A percentile compares a stretch with the other conserved stretches of the same genome.
These are phyloP conservation scores for Ochotona princeps DNA, from an alignment of 2,113 vertebrate genomes.

Conservation along the genomic window DNA sequence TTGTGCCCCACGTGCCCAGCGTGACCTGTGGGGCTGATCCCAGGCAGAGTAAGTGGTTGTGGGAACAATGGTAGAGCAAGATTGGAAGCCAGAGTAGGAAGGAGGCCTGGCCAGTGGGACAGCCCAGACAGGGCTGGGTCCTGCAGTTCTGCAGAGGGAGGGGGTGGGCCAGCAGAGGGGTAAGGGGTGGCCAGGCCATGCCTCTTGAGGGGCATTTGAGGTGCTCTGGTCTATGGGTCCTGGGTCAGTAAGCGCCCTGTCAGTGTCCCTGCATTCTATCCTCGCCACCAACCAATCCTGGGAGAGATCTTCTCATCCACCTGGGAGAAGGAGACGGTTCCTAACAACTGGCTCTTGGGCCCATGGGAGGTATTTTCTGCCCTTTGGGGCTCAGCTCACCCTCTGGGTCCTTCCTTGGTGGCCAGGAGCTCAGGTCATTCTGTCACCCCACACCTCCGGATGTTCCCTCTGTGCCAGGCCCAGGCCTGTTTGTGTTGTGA, in stretches of 20 bases:
- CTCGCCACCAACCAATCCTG: too few relatives aligned
- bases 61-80: conserved; percentile 27
- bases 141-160: not conserved
- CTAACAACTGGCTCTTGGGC: too few relatives aligned
- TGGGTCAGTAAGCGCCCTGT: not conserved
- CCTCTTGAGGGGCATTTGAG: not conserved
- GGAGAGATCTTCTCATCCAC: not conserved
- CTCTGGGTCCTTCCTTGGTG: not conserved
- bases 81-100: not conserved
- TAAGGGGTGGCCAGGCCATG: accelerated
- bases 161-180: not conserved
- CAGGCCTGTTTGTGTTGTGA: not conserved
- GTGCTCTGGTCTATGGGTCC: not conserved
- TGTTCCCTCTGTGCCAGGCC: not conserved
- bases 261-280: too few relatives aligned
- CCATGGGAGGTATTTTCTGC: too few relatives aligned
- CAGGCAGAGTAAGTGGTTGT: not conserved
- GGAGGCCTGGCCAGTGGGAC: not conserved
- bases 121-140: not conserved
- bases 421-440: not conserved
- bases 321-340: not conserved
- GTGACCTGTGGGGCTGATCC: not conserved
- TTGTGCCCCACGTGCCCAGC: accelerated
- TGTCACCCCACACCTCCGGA: not conserved
- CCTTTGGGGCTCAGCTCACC: not conserved